Percentiles rank a stretch among this genome's conserved stretches.
Evolutionary conservation across 2,113 vertebrate genomes (phyloP).

Genomic region (Sinosuthora webbiana): DNA sequence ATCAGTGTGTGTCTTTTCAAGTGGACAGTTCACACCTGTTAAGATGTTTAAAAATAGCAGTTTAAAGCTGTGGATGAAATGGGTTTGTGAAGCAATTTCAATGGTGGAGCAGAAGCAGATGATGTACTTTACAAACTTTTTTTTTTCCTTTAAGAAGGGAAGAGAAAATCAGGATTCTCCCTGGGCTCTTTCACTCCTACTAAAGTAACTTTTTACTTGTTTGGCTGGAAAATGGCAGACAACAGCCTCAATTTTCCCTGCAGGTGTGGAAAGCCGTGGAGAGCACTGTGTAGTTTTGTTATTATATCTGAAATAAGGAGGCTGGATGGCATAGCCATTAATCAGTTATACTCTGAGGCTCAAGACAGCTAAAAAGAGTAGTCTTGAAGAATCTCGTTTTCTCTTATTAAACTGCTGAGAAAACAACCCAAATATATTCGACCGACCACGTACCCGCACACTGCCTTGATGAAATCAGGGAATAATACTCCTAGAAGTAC

Average conservation of each 20-base stretch:
- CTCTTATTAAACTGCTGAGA: neutral
- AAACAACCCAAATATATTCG: neutral
- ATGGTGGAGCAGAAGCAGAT: rapidly evolving
- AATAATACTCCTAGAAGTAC: neutral
- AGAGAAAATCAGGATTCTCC: neutral
- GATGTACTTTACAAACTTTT: neutral
- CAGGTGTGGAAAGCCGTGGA: neutral
- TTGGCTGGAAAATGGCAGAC: neutral
- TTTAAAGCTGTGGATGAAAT: neutral
- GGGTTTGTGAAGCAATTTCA: neutral
- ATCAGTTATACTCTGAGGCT: neutral
- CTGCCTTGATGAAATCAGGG: neutral
- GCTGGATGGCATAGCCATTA: neutral
- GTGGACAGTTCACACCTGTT: neutral
- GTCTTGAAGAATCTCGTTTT: neutral
- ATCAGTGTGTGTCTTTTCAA: neutral
- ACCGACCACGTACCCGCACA: neutral
- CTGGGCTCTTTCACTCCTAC: neutral
- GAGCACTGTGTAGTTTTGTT: neutral
- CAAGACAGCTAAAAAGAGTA: neutral
- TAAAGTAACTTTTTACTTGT: neutral
- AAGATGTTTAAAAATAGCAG: neutral
- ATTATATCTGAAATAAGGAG: neutral
- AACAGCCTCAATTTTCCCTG: neutral
- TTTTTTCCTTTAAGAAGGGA: neutral